Evolutionary conservation across 2,888 invertebrate genomes (phyloP).

Genomic region (Aproaerema taeniolella): DNA sequence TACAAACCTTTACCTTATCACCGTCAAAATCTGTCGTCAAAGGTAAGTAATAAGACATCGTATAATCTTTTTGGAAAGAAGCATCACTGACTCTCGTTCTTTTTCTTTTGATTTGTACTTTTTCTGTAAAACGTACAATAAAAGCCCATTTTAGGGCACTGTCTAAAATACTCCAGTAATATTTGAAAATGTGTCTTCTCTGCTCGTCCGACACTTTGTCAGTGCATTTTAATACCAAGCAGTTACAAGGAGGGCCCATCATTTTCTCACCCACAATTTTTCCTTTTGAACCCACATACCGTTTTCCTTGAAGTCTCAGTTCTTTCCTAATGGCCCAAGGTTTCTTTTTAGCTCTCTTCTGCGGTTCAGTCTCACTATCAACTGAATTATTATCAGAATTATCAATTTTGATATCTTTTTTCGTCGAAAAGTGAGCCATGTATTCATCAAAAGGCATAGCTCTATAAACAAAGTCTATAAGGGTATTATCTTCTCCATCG

Average conservation of each 20-base stretch:
- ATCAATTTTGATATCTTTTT: too few relatives aligned
- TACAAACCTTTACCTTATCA: too few relatives aligned
- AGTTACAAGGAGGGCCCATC: not conserved
- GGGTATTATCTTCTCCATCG: conserved; percentile 5
- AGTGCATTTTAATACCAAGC: not conserved
- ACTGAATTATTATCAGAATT: too few relatives aligned
- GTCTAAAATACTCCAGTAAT: conserved; percentile 3
- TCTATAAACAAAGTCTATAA: conserved; percentile 5
- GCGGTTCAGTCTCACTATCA: not conserved
- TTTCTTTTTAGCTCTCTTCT: too few relatives aligned
- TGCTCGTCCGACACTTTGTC: not conserved
- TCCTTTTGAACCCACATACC: not conserved
- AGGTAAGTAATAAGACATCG: too few relatives aligned
- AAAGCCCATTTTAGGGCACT: too few relatives aligned
- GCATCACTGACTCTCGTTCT: too few relatives aligned
- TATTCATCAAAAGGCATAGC: conserved; percentile 4
- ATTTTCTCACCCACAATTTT: conserved; percentile 4
- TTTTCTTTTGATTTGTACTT: too few relatives aligned
- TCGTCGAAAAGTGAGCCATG: not conserved
- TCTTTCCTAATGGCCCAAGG: too few relatives aligned
- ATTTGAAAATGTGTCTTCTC: conserved; percentile 1
- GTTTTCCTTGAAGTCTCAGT: not conserved
- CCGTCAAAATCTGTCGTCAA: too few relatives aligned
- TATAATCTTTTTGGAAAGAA: too few relatives aligned
- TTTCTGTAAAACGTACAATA: too few relatives aligned